A percentile compares a stretch with the other conserved stretches of the same genome.
Conservation (phyloP, 2,113 vertebrate species). For the Chaenogobius annularis region DNA sequence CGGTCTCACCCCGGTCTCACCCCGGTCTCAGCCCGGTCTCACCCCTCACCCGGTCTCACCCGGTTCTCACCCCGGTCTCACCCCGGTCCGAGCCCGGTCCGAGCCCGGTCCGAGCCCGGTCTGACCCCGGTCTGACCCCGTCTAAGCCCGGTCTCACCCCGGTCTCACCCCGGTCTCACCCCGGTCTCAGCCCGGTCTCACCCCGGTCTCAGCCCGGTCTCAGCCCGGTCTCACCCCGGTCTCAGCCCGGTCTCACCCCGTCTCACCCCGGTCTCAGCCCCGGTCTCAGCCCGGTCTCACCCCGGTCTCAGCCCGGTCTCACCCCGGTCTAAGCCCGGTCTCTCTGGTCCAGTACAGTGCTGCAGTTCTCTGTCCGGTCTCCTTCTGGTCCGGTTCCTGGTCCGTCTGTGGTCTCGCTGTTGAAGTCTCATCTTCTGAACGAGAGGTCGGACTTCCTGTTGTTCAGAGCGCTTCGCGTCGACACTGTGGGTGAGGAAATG, state of each 20-base stretch:
- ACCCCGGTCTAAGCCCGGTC: not conserved
- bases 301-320: not conserved
- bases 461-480: constrained; percentile 87
- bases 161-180: constrained; percentile 57
- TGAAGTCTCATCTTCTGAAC: constrained; percentile 81
- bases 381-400: constrained; percentile 77
- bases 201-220: not conserved
- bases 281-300: no score
- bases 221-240: no score
- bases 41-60: no score
- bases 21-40: constrained; percentile 18
- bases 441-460: constrained; percentile 86
- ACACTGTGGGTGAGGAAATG: constrained; percentile 80
- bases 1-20: no score
- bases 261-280: no score
- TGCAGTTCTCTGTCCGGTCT: constrained; percentile 82
- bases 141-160: constrained; percentile 79
- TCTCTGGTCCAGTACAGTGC: constrained; percentile 73
- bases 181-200: constrained; percentile 76
- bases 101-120: no score
- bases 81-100: not conserved
- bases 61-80: not conserved
- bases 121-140: constrained; percentile 24
- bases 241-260: no score
- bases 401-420: constrained; percentile 72